These are phyloP conservation scores for Scaptomyza montana DNA, from an alignment of 1,140 invertebrate species.

Conservation along the genomic window DNA sequence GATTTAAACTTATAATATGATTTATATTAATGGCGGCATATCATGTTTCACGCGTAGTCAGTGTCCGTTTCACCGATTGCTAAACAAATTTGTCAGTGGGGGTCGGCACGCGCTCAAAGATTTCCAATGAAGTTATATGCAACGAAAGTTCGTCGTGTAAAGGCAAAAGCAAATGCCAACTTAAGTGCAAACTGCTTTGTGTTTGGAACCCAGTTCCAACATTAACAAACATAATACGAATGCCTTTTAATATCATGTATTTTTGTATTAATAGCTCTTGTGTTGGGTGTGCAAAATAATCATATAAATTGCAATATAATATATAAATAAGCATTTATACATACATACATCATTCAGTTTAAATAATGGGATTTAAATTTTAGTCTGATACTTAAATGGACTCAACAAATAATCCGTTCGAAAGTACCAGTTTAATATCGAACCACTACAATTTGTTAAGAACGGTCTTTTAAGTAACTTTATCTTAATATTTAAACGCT, in stretches of 20 bases:
- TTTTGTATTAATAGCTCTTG: background rate
- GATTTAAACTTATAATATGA: constrained; percentile 75
- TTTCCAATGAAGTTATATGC: constrained; percentile 76
- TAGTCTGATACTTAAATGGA: too few relatives aligned
- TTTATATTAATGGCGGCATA: constrained; percentile 83
- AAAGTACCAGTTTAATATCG: too few relatives aligned
- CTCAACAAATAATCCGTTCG: too few relatives aligned
- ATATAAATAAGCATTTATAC: too few relatives aligned
- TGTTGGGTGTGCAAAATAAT: too few relatives aligned
- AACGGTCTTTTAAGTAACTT: too few relatives aligned
- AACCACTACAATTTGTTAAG: too few relatives aligned
- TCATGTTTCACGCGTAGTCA: constrained; percentile 83
- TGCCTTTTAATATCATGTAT: constrained; percentile 1
- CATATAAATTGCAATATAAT: too few relatives aligned
- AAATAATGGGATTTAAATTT: too few relatives aligned
- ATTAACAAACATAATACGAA: background rate
- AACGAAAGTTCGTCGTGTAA: constrained; percentile 59
- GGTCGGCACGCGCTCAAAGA: constrained; percentile 80
- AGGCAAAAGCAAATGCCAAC: background rate
- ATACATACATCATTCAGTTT: too few relatives aligned
- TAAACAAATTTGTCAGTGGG: constrained; percentile 83
- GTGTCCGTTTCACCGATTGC: constrained; percentile 71
- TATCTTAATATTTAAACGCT: too few relatives aligned
- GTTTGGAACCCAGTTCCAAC: background rate
- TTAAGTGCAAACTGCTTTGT: background rate